phyloP scores from a whole-genome alignment of 1,140 invertebrate genomes.

The Cecropterus lyciades region DNA sequence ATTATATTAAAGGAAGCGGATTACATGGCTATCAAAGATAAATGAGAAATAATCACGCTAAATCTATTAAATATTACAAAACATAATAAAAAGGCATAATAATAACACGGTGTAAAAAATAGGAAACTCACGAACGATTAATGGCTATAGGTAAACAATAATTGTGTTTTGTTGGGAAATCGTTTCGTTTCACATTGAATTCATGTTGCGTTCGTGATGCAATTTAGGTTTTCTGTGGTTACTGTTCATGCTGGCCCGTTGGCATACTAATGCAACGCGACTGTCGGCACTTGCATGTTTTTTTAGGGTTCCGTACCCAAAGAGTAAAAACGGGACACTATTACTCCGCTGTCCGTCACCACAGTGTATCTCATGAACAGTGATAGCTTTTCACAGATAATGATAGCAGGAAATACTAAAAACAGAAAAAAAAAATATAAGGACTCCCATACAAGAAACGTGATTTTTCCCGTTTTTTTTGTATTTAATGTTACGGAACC shows the following conservation, averaged over 20 bases:
- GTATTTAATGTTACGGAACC: too few relatives aligned
- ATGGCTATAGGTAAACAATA: conserved; percentile 43
- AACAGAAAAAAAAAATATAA: too few relatives aligned
- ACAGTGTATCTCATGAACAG: too few relatives aligned
- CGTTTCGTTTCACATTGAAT: conserved; percentile 54
- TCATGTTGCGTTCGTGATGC: conserved; percentile 44
- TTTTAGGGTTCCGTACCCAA: conserved; percentile 9
- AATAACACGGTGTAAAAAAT: conserved; percentile 24
- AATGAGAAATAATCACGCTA: conserved; percentile 24
- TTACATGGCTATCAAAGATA: conserved; percentile 18
- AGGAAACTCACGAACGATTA: conserved; percentile 37
- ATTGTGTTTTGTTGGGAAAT: conserved; percentile 53
- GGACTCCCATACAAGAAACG: too few relatives aligned
- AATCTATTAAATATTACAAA: conserved; percentile 30
- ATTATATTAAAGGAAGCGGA: conserved; percentile 7
- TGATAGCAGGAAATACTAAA: too few relatives aligned
- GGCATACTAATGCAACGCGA: conserved; percentile 12
- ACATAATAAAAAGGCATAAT: conserved; percentile 17
- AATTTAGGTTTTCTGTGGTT: conserved; percentile 38
- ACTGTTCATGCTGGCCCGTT: not conserved
- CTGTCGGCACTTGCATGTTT: conserved; percentile 6
- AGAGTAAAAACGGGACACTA: too few relatives aligned
- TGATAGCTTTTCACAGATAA: too few relatives aligned
- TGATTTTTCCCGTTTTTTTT: too few relatives aligned
- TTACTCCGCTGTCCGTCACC: too few relatives aligned